Base-by-base conservation (phyloP, 2,888 invertebrate genomes). In the Lymantria dispar region DNA sequence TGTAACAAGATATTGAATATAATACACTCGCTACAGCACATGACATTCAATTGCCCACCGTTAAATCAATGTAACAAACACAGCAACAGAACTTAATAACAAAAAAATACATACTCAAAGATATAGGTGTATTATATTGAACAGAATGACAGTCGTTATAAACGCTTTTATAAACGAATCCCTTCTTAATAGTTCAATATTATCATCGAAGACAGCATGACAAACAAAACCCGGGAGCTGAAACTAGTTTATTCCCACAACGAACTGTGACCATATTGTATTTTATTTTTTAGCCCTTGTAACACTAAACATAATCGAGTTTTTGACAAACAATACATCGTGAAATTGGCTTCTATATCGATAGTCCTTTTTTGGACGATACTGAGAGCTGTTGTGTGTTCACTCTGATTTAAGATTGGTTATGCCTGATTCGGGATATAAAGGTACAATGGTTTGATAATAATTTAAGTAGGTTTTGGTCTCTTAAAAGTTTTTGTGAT, bases 321-420 rank as follows among this genome's bases (percentile, higher is more conserved):
- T 87, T 84, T 85, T 81, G 85, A 85, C 85, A 86, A 84, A 89
- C 89, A 89, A 86, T 88, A 78, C 76, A 63, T 74, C 78, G 77
- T 85, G 80, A 87, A 89, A 90, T 90, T 87, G 87, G 84, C 83
- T 86, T 76, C 76, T 82, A 83, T 86, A 83, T 86, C 73, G 74
- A 72, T 69, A 3, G 72, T 72, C 68, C 80, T 80, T 80, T 85
- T 81, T 33, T 80, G 79, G 75, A 74, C 73, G 56, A 70, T 47
- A 37, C 29, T 71, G 58, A 74, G 59, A 74, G 79, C 77, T 77
- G 79, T 78, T 77, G 75, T 75, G 46, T 45, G 49, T 51, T 56
- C 41, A 58, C 59, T 56, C 43, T 58, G 55, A 56, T 58, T 61
- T 66, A 30, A 48, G 43, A 65, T 61, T 64, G 41, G 58, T 54